Base-by-base conservation (phyloP, 2,888 invertebrate species). In the Dryococelus australis region DNA sequence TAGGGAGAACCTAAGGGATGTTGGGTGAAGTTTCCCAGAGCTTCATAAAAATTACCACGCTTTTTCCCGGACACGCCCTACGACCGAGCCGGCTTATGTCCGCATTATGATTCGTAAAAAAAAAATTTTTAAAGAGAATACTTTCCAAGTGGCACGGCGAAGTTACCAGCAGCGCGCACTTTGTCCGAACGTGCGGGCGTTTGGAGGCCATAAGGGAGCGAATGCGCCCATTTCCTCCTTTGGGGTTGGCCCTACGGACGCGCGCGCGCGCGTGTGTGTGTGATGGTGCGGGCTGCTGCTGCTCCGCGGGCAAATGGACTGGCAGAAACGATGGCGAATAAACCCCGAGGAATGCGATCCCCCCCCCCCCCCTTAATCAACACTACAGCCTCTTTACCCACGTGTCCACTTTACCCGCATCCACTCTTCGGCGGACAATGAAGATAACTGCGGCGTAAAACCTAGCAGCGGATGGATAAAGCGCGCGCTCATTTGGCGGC, bases 271-370 rank as follows among this genome's bases (percentile, higher is more conserved):
- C 2, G 35, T 35, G 4, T 35, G 35, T 35, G 35, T 35, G 35
- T 35, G 47, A 8, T 8, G 47, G 47, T 47, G 47, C 2, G 24
- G 65, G 65, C n/a, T 20, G 0, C n/a, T 20, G 0, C 24, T n/a
- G 65, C 65, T 65, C 65, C 24, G 65, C 20, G 65, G 65, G 24
- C 65, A 65, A 65, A 65, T 65, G 65, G 65, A 65, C 65, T n/a
- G 65, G 65, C 65, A 65, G 65, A n/a, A 65, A 65, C 65, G 65
- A 65, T n/a, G 65, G 65, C 24, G 65, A 65, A 65, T 65, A 65
- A 65, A 65, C 65, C 65, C 65, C 13, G n/a, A n/a, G 65, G 24
- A 65, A 65, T n/a, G 65, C 24, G 10, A 8, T 16, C 24, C 65
- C 12, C n/a, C 65, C 24, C n/a, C 24, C 8, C 16, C 65, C 4